Percentiles rank a stretch among this genome's conserved stretches.
phyloP scores from a whole-genome alignment of 2,113 vertebrate species.

The Orthonyx spaldingii region DNA sequence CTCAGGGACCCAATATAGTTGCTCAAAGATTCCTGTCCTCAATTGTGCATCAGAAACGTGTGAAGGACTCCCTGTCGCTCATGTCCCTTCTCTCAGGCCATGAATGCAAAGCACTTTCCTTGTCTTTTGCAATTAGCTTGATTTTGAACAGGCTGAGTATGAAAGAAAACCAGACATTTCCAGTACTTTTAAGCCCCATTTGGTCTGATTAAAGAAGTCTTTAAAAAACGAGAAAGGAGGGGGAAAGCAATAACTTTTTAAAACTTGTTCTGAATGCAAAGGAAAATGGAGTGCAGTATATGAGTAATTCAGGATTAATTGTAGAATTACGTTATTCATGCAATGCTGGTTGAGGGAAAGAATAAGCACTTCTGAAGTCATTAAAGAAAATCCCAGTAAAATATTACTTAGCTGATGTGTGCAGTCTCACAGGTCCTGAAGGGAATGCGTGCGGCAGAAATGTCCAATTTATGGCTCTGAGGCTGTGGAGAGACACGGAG shows the following conservation, averaged over 20 bases:
- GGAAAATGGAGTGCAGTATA: not conserved
- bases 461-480: not conserved
- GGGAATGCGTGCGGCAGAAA: not conserved
- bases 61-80: not conserved
- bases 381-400: slow-evolving; percentile 40
- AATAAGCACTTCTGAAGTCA: slow-evolving; percentile 28
- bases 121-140: slow-evolving; percentile 56
- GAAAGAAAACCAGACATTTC: slow-evolving; percentile 62
- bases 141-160: slow-evolving; percentile 62
- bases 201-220: slow-evolving; percentile 67
- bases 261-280: slow-evolving; percentile 16
- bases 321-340: slow-evolving; percentile 21
- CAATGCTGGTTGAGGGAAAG: not conserved
- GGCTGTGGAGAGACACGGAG: not conserved
- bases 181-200: slow-evolving; percentile 62
- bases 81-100: not conserved
- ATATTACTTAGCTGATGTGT: slow-evolving; percentile 13
- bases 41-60: not conserved
- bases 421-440: slow-evolving; percentile 6
- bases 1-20: fast-evolving
- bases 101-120: slow-evolving; percentile 7
- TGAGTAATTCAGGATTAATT: slow-evolving; percentile 49
- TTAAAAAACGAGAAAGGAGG: not conserved
- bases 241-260: slow-evolving; percentile 36
- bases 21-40: not conserved